phyloP scores from a whole-genome alignment of 2,797 vertebrate genomes.

The Streptopelia turtur region DNA sequence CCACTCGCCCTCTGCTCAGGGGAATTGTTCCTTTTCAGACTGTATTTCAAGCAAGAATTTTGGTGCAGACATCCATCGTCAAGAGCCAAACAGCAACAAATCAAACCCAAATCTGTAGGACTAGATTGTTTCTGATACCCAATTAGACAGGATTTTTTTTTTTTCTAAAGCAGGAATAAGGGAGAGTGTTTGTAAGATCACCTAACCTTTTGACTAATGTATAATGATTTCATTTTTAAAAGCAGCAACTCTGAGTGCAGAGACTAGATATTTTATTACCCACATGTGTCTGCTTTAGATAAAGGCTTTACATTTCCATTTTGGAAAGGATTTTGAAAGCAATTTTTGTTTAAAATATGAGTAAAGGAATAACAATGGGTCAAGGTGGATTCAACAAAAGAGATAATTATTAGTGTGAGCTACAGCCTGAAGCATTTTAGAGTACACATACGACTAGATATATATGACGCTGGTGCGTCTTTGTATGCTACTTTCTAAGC shows the following conservation, averaged over 20 bases:
- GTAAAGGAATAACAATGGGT: constrained; percentile 29
- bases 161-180: background rate
- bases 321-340: background rate
- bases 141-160: background rate
- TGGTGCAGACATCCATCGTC: background rate
- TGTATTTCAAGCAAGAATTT: constrained; percentile 1
- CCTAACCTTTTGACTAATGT: background rate
- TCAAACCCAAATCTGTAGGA: background rate
- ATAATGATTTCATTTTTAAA: background rate
- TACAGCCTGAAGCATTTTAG: constrained; percentile 5
- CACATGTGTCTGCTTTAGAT: constrained; percentile 17
- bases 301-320: constrained; percentile 5
- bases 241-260: background rate
- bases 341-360: constrained; percentile 29
- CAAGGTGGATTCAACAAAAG: background rate
- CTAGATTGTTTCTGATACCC: background rate
- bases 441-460: background rate
- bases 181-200: background rate
- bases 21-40: background rate
- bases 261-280: background rate
- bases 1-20: background rate
- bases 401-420: constrained; percentile 41
- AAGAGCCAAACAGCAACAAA: background rate
- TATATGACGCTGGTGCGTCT: background rate
- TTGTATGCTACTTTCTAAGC: background rate